Percentiles rank a stretch among this genome's conserved stretches.
phyloP scores from a whole-genome alignment of 2,888 invertebrate genomes.

The Cerastis leucographa region DNA sequence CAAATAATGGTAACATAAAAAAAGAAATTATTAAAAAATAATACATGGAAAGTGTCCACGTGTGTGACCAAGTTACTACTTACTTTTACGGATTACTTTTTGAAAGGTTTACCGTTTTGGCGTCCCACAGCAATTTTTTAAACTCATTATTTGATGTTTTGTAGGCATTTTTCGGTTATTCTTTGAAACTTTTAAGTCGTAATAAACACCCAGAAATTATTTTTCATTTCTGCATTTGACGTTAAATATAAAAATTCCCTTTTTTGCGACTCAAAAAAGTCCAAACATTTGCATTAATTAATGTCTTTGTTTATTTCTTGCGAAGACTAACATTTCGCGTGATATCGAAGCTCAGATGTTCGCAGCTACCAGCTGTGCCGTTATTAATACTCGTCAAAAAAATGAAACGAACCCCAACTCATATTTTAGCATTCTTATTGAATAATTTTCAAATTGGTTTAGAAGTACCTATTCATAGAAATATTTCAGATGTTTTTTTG shows the following conservation, averaged over 20 bases:
- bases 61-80: not conserved
- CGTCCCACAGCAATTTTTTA: not conserved
- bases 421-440: constrained; percentile 51
- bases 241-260: not conserved
- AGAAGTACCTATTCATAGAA: constrained; percentile 12
- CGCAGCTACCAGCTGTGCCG: constrained; percentile 49
- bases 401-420: constrained; percentile 36
- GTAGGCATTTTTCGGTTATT: not conserved
- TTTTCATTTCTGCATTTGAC: not conserved
- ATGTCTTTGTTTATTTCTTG: constrained; percentile 44
- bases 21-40: too few relatives aligned
- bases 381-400: constrained; percentile 54
- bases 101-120: not conserved
- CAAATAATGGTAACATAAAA: not conserved
- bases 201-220: not conserved
- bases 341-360: constrained; percentile 32
- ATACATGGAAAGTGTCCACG: not conserved
- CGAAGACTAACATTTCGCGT: constrained; percentile 21
- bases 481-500: not conserved
- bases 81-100: not conserved
- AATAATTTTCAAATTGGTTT: constrained; percentile 53
- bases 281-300: constrained; percentile 44
- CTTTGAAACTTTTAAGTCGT: not conserved
- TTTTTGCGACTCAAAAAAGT: constrained; percentile 24
- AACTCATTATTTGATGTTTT: not conserved